These are phyloP conservation scores for Phrynocephalus vlangalii DNA, from an alignment of 2,797 vertebrate genomes.

Conservation along the genomic window DNA sequence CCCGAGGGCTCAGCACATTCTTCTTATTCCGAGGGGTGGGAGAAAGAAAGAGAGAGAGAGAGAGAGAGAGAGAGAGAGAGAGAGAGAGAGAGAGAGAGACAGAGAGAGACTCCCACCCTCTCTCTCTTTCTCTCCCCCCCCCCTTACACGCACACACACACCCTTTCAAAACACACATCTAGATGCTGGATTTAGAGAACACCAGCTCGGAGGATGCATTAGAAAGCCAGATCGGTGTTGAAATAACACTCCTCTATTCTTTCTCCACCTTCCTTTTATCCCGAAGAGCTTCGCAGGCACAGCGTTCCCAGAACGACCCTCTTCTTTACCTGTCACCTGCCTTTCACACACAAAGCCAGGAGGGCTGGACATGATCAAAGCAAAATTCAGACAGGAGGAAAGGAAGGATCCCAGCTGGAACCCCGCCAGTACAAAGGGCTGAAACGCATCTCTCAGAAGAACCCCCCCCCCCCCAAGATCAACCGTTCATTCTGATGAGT, in stretches of 20 bases:
- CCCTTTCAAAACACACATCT: conserved; percentile 47
- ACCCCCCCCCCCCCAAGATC: neutral
- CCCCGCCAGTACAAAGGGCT: conserved; percentile 60
- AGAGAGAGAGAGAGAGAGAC: conserved; percentile 51
- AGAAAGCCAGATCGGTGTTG: conserved; percentile 24
- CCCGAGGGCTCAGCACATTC: conserved; percentile 83
- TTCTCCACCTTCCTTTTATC: conserved; percentile 61
- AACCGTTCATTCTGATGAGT: conserved; percentile 21
- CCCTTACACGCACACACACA: neutral
- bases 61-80: conserved; percentile 10
- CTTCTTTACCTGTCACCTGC: conserved; percentile 43
- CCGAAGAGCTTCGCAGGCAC: conserved; percentile 34
- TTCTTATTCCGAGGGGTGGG: conserved; percentile 70
- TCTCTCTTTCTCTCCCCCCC: conserved; percentile 3
- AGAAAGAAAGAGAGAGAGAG: conserved; percentile 51
- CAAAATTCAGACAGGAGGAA: conserved; percentile 49
- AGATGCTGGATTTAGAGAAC: conserved; percentile 51
- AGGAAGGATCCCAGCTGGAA: conserved; percentile 62
- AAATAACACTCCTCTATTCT: conserved; percentile 38
- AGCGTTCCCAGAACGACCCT: conserved; percentile 55
- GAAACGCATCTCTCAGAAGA: neutral
- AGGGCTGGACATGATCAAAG: conserved; percentile 17
- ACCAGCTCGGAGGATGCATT: conserved; percentile 40
- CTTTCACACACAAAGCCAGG: conserved; percentile 50
- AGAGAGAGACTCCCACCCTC: rapidly evolving